phyloP scores from a whole-genome alignment of 1,140 invertebrate species.

The Achroia grisella region DNA sequence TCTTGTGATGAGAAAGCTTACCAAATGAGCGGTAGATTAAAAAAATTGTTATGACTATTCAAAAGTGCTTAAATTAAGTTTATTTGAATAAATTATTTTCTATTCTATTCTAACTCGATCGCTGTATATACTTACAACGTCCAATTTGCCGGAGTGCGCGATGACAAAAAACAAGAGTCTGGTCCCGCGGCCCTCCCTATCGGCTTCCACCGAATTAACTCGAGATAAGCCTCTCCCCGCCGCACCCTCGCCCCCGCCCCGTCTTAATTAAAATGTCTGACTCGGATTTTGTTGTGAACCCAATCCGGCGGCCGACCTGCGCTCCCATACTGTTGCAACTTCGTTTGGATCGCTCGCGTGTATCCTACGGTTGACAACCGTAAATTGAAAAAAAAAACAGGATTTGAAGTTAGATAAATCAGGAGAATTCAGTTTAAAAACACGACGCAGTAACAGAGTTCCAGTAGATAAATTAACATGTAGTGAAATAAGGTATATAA shows the following conservation, averaged over 20 bases:
- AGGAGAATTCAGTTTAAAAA: too few species aligned
- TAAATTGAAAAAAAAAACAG: background rate
- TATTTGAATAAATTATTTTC: too few species aligned
- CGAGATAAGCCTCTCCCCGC: conserved; percentile 23
- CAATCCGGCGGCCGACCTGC: background rate
- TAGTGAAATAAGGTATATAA: too few species aligned
- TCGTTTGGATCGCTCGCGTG: background rate
- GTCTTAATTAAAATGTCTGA: conserved; percentile 37
- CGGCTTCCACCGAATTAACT: conserved; percentile 26
- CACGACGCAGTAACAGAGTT: too few species aligned
- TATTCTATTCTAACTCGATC: too few species aligned
- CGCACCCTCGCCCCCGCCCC: conserved; percentile 8
- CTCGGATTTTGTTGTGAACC: conserved; percentile 1
- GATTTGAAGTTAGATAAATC: background rate
- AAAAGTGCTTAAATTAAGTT: too few species aligned
- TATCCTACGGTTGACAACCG: background rate
- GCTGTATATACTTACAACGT: too few species aligned
- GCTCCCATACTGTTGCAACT: background rate
- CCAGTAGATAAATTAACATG: too few species aligned
- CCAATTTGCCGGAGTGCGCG: background rate
- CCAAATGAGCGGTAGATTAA: too few species aligned
- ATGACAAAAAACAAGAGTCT: conserved; percentile 19
- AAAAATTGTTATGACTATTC: too few species aligned
- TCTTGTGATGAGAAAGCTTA: too few species aligned
- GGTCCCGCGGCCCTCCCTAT: conserved; percentile 1